Percentiles rank a stretch among this genome's conserved stretches.
phyloP scores from a whole-genome alignment of 2,797 vertebrate genomes.

The Uromys caudimaculatus region DNA sequence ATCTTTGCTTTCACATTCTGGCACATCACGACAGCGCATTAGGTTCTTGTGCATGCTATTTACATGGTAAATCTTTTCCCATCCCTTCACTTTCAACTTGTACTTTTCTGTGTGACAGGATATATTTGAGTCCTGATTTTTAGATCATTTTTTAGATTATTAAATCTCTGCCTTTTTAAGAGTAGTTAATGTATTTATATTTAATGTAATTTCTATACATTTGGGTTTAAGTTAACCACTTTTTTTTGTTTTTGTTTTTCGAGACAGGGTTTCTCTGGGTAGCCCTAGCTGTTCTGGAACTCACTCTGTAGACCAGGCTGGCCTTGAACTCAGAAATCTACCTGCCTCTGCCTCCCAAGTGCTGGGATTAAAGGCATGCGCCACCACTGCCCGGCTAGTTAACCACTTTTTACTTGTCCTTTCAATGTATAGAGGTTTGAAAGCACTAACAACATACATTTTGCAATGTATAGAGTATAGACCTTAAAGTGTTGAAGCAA shows the following conservation, averaged over 20 bases:
- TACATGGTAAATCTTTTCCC: neutral
- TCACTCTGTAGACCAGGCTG: no score
- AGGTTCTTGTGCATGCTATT: neutral
- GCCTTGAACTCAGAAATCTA: no score
- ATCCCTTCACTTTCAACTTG: neutral
- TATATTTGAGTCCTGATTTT: conserved; percentile 25
- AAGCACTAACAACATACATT: neutral
- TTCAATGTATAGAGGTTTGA: neutral
- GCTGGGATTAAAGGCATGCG: no score
- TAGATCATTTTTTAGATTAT: neutral
- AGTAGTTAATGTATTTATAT: conserved; percentile 10
- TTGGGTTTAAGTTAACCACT: conserved; percentile 8
- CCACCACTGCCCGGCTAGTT: no score
- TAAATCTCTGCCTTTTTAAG: conserved; percentile 44
- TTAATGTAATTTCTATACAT: conserved; percentile 37
- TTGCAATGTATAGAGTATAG: neutral
- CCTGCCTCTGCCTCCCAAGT: no score
- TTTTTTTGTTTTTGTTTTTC: neutral
- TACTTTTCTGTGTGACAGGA: neutral
- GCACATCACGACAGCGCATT: neutral
- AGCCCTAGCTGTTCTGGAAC: no score
- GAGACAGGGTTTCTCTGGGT: no score
- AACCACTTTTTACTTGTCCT: conserved; percentile 12
- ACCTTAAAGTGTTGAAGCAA: conserved; percentile 21
- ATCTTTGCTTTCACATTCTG: conserved; percentile 5